These are phyloP conservation scores for Tragulus kanchil DNA, from an alignment of 2,113 vertebrate species.

Conservation along the genomic window DNA sequence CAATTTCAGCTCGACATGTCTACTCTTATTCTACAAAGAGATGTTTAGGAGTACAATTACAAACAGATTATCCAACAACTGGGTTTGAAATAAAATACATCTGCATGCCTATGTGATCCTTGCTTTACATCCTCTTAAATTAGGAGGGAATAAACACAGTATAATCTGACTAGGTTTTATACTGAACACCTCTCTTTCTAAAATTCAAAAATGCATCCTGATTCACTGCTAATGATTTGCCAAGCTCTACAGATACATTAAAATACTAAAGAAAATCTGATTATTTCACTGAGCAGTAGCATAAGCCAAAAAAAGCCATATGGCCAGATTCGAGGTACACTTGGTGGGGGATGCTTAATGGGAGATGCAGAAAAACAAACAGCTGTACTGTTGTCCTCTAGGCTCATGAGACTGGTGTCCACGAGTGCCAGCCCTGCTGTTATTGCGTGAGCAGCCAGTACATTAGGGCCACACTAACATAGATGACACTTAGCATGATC, in stretches of 20 bases:
- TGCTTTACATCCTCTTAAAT: neutral
- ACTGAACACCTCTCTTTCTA: slow-evolving; percentile 40
- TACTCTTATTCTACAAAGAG: neutral
- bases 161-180: neutral
- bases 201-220: slow-evolving; percentile 50
- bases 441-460: slow-evolving; percentile 88
- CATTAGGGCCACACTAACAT: slow-evolving; percentile 90
- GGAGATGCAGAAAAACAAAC: slow-evolving; percentile 66
- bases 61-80: slow-evolving; percentile 45
- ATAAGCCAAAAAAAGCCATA: slow-evolving; percentile 67
- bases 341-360: slow-evolving; percentile 23
- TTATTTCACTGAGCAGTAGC: slow-evolving; percentile 5
- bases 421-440: slow-evolving; percentile 40
- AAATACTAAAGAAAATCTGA: slow-evolving; percentile 52
- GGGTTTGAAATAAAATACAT: slow-evolving; percentile 51
- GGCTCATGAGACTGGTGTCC: slow-evolving; percentile 61
- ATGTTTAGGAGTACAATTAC: slow-evolving; percentile 11
- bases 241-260: slow-evolving; percentile 37
- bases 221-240: slow-evolving; percentile 15
- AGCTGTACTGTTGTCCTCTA: neutral
- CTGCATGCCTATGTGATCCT: neutral
- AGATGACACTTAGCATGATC: slow-evolving; percentile 91
- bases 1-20: slow-evolving; percentile 9
- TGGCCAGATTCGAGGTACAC: neutral
- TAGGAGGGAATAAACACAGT: slow-evolving; percentile 32